phyloP scores from a whole-genome alignment of 2,888 invertebrate species.

The Cephus pygmeus region DNA sequence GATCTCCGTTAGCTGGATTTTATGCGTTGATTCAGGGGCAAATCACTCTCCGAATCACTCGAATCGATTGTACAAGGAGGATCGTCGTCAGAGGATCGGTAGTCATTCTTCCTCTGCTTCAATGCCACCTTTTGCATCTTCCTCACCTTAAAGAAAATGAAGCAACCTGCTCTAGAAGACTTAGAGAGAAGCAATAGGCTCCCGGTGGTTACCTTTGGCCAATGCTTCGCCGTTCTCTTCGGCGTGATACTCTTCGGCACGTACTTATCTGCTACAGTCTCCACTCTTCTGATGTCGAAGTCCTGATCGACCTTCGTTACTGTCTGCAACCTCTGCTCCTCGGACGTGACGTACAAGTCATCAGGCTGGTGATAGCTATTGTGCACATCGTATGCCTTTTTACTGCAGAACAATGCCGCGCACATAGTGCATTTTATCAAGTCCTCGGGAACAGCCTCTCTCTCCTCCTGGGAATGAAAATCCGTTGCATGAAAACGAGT shows the following conservation, averaged over 20 bases:
- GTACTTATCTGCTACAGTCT: conserved; percentile 51
- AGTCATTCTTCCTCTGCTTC: conserved; percentile 26
- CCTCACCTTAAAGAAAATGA: conserved; percentile 26
- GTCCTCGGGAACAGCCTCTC: conserved; percentile 66
- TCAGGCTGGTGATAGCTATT: conserved; percentile 72
- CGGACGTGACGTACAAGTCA: conserved; percentile 73
- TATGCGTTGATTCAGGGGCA: conserved; percentile 47
- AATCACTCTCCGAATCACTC: conserved; percentile 57
- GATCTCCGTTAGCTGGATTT: conserved; percentile 41
- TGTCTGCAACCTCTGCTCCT: conserved; percentile 68
- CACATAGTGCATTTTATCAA: conserved; percentile 74
- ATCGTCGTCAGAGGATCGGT: conserved; percentile 37
- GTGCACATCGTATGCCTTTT: conserved; percentile 74
- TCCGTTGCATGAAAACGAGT: background rate
- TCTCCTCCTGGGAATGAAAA: conserved; percentile 65
- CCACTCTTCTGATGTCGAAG: conserved; percentile 68
- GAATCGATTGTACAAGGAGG: conserved; percentile 33
- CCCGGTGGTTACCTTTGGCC: conserved; percentile 35
- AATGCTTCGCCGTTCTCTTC: conserved; percentile 37
- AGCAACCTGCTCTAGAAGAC: background rate
- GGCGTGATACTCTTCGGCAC: conserved; percentile 40
- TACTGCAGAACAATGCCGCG: conserved; percentile 74
- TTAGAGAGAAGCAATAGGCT: background rate
- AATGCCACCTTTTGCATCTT: conserved; percentile 28
- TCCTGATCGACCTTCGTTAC: conserved; percentile 69